Percentiles rank a stretch among this genome's conserved stretches.
phyloP scores from a whole-genome alignment of 2,113 vertebrate species.

The Nanorana parkeri region DNA sequence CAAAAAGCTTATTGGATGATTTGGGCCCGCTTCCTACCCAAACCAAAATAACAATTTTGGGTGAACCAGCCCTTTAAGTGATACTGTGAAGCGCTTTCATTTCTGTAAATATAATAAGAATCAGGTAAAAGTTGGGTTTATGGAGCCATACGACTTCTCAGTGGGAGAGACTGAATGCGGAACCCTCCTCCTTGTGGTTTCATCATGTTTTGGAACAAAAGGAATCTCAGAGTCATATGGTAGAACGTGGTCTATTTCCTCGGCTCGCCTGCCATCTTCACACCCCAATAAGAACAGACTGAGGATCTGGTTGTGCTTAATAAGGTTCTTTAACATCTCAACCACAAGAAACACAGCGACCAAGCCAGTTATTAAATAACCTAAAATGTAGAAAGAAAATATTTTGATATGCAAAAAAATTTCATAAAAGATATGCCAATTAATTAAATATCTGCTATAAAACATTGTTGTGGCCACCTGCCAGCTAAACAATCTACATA shows the following conservation, averaged over 20 bases:
- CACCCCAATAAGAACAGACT: constrained; percentile 39
- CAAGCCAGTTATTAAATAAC: constrained; percentile 43
- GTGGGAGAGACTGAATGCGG: constrained; percentile 30
- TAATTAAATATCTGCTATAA: constrained; percentile 13
- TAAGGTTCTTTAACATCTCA: constrained; percentile 25
- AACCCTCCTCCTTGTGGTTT: constrained; percentile 30
- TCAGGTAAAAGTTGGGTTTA: constrained; percentile 14
- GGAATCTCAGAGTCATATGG: background rate
- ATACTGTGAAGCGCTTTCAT: background rate
- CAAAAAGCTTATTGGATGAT: no score
- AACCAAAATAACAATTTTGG: no score
- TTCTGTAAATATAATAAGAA: background rate
- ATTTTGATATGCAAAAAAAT: background rate
- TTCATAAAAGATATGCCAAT: background rate
- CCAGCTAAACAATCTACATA: constrained; percentile 1
- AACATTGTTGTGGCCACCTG: constrained; percentile 14
- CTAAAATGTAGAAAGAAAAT: background rate
- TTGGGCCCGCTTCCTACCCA: no score
- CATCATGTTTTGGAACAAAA: constrained; percentile 17
- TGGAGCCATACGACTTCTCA: constrained; percentile 31
- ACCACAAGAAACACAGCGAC: constrained; percentile 40
- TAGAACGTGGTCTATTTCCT: background rate
- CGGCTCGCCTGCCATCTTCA: constrained; percentile 11
- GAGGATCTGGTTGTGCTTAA: constrained; percentile 3
- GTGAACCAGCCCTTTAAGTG: no score